Base-by-base conservation (phyloP, 2,888 invertebrate genomes). In the Spodoptera exigua region DNA sequence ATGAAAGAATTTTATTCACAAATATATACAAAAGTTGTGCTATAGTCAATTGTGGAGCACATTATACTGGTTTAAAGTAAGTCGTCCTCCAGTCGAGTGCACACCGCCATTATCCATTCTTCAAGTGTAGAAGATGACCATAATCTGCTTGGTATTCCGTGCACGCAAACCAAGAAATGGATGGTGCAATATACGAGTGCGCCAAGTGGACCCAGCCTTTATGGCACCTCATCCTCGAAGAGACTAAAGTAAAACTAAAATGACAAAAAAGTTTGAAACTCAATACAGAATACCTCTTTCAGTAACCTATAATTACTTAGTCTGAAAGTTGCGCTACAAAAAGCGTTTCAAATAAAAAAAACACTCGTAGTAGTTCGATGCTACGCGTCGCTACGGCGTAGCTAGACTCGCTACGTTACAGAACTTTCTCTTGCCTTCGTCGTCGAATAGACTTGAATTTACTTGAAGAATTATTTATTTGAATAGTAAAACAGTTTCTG, bases 111-210 rank as follows among this genome's bases (percentile, higher is more conserved):
- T 34, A 65, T 54, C 48, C 37, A 35, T 27, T 45, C 27, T 39
- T 16, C 37, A 18, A 39, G 61, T 16, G 51, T 39, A 18, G 43
- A 14, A 45, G 17, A 64, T 21, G 16, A 13, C 32, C 47, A n/a
- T 44, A 44, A 70, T 64, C 45, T 63, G 11, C 12, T 63, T 63
- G 17, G 40, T 57, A 66, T 66, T 64, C 66, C 21, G 57, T 13
- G 36, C 57, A 36, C 70, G 51, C 16, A 5, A 13, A 5, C 2
- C n/a, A 14, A 37, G 51, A 63, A 51, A 51, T 44, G 27, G 44
- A 7, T 17, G 17, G 16, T 56, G 63, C 70, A 70, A 37, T 66
- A 70, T 55, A 45, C 41, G 48, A 16, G 12, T 37, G 36, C 10
- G 27, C 11, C 27, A 12, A 51, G 44, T 51, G 63, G 41, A 41